A percentile compares a stretch with the other conserved stretches of the same genome.
Evolutionary conservation across 1,140 invertebrate species (phyloP).

Genomic region (Eubasilissa regina): DNA sequence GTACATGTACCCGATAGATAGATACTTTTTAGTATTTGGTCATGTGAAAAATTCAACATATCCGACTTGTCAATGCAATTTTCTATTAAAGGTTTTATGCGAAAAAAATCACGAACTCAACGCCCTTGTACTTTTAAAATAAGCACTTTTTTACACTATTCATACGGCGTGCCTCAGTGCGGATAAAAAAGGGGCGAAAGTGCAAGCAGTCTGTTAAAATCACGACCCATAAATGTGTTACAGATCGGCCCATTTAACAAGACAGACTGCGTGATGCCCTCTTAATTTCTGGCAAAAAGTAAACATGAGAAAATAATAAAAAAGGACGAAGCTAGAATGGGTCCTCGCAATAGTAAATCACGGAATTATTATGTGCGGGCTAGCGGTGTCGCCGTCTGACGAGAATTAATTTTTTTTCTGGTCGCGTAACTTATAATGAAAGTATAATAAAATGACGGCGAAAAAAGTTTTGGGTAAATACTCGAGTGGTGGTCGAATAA

Average conservation of each 20-base stretch:
- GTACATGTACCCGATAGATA: no score
- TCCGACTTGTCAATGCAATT: no score
- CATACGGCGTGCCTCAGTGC: background rate
- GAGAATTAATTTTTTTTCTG: constrained; percentile 2
- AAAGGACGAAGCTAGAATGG: constrained; percentile 3
- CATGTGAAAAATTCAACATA: no score
- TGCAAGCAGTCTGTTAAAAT: constrained; percentile 35
- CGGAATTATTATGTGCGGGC: background rate
- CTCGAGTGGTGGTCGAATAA: no score
- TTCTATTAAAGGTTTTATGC: no score
- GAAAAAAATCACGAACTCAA: no score
- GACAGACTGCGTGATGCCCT: constrained; percentile 24
- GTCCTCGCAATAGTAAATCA: constrained; percentile 3
- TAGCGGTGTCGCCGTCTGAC: constrained; percentile 25
- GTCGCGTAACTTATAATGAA: background rate
- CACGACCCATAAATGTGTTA: constrained; percentile 38
- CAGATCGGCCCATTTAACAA: constrained; percentile 28
- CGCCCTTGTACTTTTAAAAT: background rate
- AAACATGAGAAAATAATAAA: constrained; percentile 1
- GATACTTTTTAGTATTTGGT: no score
- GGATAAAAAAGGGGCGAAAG: background rate
- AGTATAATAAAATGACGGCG: no score
- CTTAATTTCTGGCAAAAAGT: background rate
- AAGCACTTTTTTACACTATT: background rate
- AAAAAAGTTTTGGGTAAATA: no score